Conservation (phyloP, 2,797 vertebrate species). For the Phalanger gymnotis region DNA sequence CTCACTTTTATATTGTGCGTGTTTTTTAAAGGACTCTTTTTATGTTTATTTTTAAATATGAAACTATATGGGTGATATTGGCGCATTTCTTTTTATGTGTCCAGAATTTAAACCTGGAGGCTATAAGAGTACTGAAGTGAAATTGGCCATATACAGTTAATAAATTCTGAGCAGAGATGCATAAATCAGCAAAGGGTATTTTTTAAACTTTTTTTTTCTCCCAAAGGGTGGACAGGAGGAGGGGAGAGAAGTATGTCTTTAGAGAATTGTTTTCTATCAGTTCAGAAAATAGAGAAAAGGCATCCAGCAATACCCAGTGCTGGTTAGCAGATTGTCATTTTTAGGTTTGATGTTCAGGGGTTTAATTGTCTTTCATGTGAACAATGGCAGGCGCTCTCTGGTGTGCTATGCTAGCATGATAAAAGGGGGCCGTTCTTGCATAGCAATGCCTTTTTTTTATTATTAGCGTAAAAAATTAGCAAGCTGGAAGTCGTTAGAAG, state of each 20-base stretch:
- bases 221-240: slow-evolving; percentile 71
- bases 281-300: slow-evolving; percentile 87
- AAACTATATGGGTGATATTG: slow-evolving; percentile 81
- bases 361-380: slow-evolving; percentile 97
- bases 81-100: slow-evolving; percentile 85
- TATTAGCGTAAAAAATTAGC: slow-evolving; percentile 95
- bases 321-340: slow-evolving; percentile 93
- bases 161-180: slow-evolving; percentile 88
- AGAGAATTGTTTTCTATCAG: slow-evolving; percentile 90
- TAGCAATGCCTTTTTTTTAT: slow-evolving; percentile 92
- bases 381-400: slow-evolving; percentile 91
- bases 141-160: slow-evolving; percentile 87
- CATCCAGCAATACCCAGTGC: slow-evolving; percentile 87
- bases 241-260: slow-evolving; percentile 81
- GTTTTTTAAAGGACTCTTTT: slow-evolving; percentile 65
- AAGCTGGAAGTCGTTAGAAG: slow-evolving; percentile 92
- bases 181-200: slow-evolving; percentile 87
- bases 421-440: slow-evolving; percentile 88
- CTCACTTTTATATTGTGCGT: slow-evolving; percentile 71
- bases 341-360: slow-evolving; percentile 92
- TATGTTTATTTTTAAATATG: slow-evolving; percentile 83
- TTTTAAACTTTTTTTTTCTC: slow-evolving; percentile 79
- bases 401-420: slow-evolving; percentile 87
- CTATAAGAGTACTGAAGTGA: slow-evolving; percentile 79
- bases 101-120: slow-evolving; percentile 85